These are phyloP conservation scores for Drosophila kohkoa DNA, from an alignment of 1,140 invertebrate genomes.

Conservation along the genomic window DNA sequence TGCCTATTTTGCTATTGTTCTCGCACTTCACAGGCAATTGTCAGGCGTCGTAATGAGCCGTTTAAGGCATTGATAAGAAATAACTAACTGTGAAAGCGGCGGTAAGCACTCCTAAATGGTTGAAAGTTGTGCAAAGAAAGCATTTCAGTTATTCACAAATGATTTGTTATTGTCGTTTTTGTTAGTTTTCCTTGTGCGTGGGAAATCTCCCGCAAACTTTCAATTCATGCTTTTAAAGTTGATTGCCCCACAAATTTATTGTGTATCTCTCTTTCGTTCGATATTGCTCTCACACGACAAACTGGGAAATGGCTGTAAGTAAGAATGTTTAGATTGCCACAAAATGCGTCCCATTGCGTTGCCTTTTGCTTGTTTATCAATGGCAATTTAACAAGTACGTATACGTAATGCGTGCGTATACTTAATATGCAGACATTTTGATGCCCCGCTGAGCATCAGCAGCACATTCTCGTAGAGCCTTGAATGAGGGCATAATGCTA, in stretches of 20 bases:
- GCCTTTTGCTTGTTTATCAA: constrained; percentile 18
- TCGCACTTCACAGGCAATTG: constrained; percentile 40
- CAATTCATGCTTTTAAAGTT: constrained; percentile 14
- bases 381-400: constrained; percentile 39
- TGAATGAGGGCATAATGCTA: constrained; percentile 9
- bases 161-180: constrained; percentile 10
- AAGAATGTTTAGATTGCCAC: constrained; percentile 14
- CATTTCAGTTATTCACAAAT: constrained; percentile 5
- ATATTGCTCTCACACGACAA: constrained; percentile 23
- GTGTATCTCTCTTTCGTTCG: background rate
- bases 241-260: constrained; percentile 27
- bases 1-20: constrained; percentile 29
- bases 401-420: constrained; percentile 45
- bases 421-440: constrained; percentile 46
- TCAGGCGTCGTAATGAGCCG: constrained; percentile 39
- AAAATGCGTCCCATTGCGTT: constrained; percentile 38
- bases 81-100: constrained; percentile 43
- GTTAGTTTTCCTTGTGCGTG: background rate
- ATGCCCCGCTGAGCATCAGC: constrained; percentile 28
- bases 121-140: constrained; percentile 15
- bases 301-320: background rate
- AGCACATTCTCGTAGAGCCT: constrained; percentile 7
- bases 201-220: constrained; percentile 23
- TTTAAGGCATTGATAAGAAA: constrained; percentile 46
- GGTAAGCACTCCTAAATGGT: constrained; percentile 4